Percentiles rank a stretch among this genome's conserved stretches.
Conservation (phyloP, 2,888 invertebrate species). For the Rhingia rostrata region DNA sequence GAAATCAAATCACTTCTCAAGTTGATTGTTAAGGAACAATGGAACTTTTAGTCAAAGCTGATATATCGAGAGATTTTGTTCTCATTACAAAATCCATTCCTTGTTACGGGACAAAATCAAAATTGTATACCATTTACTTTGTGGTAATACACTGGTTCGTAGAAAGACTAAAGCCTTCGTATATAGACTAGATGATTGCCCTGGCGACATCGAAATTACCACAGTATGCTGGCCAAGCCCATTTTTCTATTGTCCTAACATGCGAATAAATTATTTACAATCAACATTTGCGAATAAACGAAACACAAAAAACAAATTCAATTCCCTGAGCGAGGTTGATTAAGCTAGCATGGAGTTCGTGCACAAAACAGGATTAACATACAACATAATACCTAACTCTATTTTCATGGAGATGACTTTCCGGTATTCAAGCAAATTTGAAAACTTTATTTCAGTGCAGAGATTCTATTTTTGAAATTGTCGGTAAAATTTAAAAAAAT, state of each 20-base stretch:
- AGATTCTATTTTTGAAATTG: too few species aligned
- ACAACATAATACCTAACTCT: too few species aligned
- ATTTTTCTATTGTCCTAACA: constrained; percentile 48
- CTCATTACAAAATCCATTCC: not conserved
- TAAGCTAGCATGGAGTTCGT: too few species aligned
- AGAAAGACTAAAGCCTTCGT: constrained; percentile 23
- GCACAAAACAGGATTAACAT: too few species aligned
- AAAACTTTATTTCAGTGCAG: too few species aligned
- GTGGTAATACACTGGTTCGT: constrained; percentile 20
- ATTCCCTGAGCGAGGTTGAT: not conserved
- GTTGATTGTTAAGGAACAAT: not conserved
- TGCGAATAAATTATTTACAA: constrained; percentile 40
- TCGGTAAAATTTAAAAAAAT: too few species aligned
- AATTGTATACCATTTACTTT: constrained; percentile 36
- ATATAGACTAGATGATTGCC: too few species aligned
- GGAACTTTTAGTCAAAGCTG: not conserved
- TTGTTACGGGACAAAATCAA: not conserved
- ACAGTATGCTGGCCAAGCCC: constrained; percentile 42
- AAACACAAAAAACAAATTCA: constrained; percentile 19
- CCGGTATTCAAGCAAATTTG: too few species aligned
- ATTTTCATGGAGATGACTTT: too few species aligned
- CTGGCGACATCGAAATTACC: too few species aligned
- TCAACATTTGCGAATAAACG: constrained; percentile 19
- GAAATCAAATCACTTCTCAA: constrained; percentile 2
- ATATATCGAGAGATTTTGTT: not conserved